These are phyloP conservation scores for Hiodon alosoides DNA, from an alignment of 2,113 vertebrate species.

Conservation along the genomic window DNA sequence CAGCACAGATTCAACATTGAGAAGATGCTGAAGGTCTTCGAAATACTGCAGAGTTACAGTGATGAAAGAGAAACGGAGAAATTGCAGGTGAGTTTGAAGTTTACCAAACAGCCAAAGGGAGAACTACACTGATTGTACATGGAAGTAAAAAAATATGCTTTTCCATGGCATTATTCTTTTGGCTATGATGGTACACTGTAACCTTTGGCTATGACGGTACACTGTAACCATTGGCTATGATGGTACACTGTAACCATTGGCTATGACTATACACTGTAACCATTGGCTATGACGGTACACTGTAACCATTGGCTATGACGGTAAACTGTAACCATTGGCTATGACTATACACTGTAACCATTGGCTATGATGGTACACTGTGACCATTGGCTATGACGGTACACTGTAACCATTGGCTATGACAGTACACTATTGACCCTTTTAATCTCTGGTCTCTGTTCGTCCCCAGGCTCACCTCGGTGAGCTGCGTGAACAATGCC, in stretches of 20 bases:
- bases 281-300: no score
- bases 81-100: constrained; percentile 59
- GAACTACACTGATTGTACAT: not conserved
- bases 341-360: no score
- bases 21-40: constrained; percentile 64
- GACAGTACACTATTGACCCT: not conserved
- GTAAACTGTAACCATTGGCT: no score
- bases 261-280: no score
- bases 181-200: no score
- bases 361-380: no score
- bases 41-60: constrained; percentile 57
- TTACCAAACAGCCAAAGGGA: not conserved
- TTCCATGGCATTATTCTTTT: not conserved
- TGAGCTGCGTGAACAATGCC: constrained; percentile 60
- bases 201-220: no score
- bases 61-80: constrained; percentile 51
- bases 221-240: no score
- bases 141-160: not conserved
- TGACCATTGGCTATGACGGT: no score
- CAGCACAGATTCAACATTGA: constrained; percentile 73
- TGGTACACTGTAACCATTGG: no score
- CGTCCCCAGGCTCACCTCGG: constrained; percentile 50
- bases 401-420: not conserved
- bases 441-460: not conserved
- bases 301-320: no score